Base-by-base conservation (phyloP, 1,140 invertebrate species). In the Adelges cooleyi region DNA sequence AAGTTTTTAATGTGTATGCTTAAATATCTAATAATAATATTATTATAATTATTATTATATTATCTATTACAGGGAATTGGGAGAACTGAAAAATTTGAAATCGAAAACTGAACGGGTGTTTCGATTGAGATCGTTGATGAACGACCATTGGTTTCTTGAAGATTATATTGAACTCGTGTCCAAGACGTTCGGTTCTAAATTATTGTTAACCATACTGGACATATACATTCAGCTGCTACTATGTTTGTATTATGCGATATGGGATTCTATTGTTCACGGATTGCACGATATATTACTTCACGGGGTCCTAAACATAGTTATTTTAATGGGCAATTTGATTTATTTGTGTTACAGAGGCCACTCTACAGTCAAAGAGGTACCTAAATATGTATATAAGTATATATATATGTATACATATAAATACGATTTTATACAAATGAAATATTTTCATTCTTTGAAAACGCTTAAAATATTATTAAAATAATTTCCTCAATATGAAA, bases 171-270 rank as follows among this genome's bases (percentile, higher is more conserved):
- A 56, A n/a, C 29, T 22, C 9, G 18, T 67, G 22, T 59, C 66
- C 0, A 20, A 54, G 4, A 54, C 51, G 3, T 67, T 67, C 15
- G 51, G 51, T n/a, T 18, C 53, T 1, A 52, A 67, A 20, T 18
- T 56, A 22, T 18, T 67, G 15, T 56, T 67, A 13, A 67, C 46
- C 9, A 67, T 67, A 46, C 48, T 67, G 38, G 66, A 67, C 15
- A 67, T 67, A 23, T 67, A 67, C 29, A 40, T 67, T 15, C 66
- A 67, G n/a, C 25, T 67, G 1, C 46, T 67, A 29, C 10, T 67
- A 27, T 67, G 54, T 6, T 17, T 67, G 33, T 67, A 67, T 17
- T 51, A 56, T 4, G 56, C 44, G 11, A 36, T 67, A 40, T 67
- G 66, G 66, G 53, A 33, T 11, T 49, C 46, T 18, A 44, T 67